Evolutionary conservation across 2,113 vertebrate genomes (phyloP).

Genomic region (Nerophis lumbriciformis): DNA sequence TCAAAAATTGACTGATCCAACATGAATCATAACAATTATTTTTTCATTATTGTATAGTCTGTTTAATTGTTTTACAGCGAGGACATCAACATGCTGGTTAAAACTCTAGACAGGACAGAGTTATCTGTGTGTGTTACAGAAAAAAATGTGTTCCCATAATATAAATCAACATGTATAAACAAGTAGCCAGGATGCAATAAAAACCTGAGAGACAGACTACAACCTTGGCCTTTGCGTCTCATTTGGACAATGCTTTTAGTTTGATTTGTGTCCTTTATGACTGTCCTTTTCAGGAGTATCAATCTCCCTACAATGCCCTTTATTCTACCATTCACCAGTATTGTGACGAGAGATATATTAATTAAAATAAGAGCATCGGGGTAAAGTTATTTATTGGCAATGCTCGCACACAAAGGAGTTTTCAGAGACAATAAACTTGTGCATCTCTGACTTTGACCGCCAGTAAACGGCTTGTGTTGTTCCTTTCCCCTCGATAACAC

Average conservation of each 20-base stretch:
- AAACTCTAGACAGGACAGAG: slow-evolving; percentile 2
- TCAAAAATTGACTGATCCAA: slow-evolving; percentile 7
- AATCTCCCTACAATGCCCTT: slow-evolving; percentile 58
- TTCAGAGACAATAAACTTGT: slow-evolving; percentile 34
- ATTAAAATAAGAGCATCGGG: slow-evolving; percentile 70
- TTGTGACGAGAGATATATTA: slow-evolving; percentile 67
- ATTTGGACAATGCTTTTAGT: slow-evolving; percentile 66
- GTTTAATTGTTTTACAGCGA: not conserved
- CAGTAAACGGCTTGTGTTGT: not conserved
- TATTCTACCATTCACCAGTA: slow-evolving; percentile 59
- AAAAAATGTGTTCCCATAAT: not conserved
- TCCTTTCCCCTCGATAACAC: no score
- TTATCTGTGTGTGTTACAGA: not conserved
- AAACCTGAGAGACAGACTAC: slow-evolving; percentile 15
- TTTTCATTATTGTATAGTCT: no score
- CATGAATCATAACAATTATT: not conserved
- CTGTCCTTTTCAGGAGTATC: slow-evolving; percentile 52
- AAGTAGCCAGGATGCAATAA: slow-evolving; percentile 4
- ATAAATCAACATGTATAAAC: slow-evolving; percentile 3
- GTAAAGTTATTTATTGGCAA: slow-evolving; percentile 58
- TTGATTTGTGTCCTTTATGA: slow-evolving; percentile 69
- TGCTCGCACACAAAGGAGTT: slow-evolving; percentile 6
- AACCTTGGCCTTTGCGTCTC: slow-evolving; percentile 40
- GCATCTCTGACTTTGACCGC: slow-evolving; percentile 38
- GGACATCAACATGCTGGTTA: slow-evolving; percentile 6